Percentiles rank a stretch among this genome's conserved stretches.
Conservation (phyloP, 2,888 invertebrate species). For the Melinopterus prodromus region DNA sequence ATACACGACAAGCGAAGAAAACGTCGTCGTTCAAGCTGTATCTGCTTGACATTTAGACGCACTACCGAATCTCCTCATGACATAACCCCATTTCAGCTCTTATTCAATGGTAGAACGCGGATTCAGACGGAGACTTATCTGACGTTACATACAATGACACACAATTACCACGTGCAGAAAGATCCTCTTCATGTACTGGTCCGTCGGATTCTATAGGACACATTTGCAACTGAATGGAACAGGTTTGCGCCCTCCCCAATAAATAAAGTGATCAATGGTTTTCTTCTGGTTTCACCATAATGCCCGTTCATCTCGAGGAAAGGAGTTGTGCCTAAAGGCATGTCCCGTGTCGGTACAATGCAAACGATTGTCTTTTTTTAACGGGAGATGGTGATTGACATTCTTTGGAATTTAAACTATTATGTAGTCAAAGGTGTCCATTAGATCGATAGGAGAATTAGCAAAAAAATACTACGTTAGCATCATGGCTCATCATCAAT, state of each 20-base stretch:
- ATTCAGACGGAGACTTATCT: constrained; percentile 19
- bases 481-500: too few species aligned
- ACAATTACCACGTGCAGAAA: constrained; percentile 40
- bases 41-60: not conserved
- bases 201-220: constrained; percentile 11
- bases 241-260: constrained; percentile 30
- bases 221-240: constrained; percentile 40
- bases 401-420: too few species aligned
- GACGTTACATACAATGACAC: constrained; percentile 34
- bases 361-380: not conserved
- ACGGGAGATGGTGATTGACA: too few species aligned
- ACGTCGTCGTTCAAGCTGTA: not conserved
- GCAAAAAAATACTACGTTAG: too few species aligned
- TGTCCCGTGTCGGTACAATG: not conserved
- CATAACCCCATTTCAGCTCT: not conserved
- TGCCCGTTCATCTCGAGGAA: constrained; percentile 10
- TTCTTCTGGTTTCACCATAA: constrained; percentile 35
- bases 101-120: not conserved
- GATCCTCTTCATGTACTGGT: constrained; percentile 34
- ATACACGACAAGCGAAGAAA: not conserved
- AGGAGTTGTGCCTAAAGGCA: not conserved
- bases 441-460: too few species aligned
- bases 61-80: not conserved
- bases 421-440: too few species aligned
- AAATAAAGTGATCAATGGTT: constrained; percentile 38